phyloP scores from a whole-genome alignment of 1,140 invertebrate species.

The Teleopsis dalmanni region DNA sequence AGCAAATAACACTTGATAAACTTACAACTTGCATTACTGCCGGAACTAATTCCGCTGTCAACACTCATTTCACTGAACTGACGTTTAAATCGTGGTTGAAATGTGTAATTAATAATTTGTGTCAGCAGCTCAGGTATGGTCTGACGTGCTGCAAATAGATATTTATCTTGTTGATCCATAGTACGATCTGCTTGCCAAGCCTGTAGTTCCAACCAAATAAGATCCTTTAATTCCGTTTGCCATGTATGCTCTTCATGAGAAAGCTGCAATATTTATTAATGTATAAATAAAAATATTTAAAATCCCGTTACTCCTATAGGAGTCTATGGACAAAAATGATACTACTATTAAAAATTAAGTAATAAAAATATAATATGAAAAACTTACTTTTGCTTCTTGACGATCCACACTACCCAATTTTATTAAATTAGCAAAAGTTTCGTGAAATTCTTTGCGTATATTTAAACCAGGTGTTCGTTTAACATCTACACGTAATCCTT shows the following conservation, averaged over 20 bases:
- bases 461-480: conserved; percentile 26
- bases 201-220: conserved; percentile 84
- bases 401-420: conserved; percentile 63
- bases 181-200: conserved; percentile 68
- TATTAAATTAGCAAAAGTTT: conserved; percentile 63
- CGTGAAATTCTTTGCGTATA: conserved; percentile 33
- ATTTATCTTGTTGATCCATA: conserved; percentile 66
- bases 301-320: not conserved
- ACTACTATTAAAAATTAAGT: no score
- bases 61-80: conserved; percentile 25
- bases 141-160: conserved; percentile 64
- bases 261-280: conserved; percentile 49
- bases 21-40: conserved; percentile 41
- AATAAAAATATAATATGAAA: no score
- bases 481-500: conserved; percentile 21
- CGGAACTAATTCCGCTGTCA: conserved; percentile 36
- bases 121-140: conserved; percentile 61
- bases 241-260: conserved; percentile 76
- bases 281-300: conserved; percentile 3
- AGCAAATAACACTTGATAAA: not conserved
- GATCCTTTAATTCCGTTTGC: conserved; percentile 80
- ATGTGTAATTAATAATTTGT: conserved; percentile 68
- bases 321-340: no score
- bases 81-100: conserved; percentile 29
- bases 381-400: conserved; percentile 28